These are phyloP conservation scores for Acheta domesticus DNA, from an alignment of 2,888 invertebrate species.

Conservation along the genomic window DNA sequence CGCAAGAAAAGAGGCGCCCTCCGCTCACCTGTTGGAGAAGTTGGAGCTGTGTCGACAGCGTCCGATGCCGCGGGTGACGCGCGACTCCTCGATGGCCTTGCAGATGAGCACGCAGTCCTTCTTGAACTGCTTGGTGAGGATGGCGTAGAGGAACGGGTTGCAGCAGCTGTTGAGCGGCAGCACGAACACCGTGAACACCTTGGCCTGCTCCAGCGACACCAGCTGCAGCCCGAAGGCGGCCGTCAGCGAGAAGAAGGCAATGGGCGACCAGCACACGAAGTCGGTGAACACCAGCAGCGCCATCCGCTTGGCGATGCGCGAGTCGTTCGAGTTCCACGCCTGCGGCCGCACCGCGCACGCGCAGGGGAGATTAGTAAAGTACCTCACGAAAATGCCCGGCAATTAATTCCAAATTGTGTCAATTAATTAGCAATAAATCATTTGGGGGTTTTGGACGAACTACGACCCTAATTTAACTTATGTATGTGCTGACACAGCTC, in stretches of 20 bases:
- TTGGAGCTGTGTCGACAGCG: slow-evolving; percentile 81
- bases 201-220: slow-evolving; percentile 91
- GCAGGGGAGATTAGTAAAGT: no score
- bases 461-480: no score
- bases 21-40: slow-evolving; percentile 64
- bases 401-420: no score
- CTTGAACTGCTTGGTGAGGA: slow-evolving; percentile 95
- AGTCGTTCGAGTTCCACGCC: slow-evolving; percentile 97
- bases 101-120: slow-evolving; percentile 95
- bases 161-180: slow-evolving; percentile 95
- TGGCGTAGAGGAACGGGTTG: slow-evolving; percentile 97
- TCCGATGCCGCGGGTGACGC: slow-evolving; percentile 83
- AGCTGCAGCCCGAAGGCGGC: slow-evolving; percentile 89
- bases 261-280: slow-evolving; percentile 97
- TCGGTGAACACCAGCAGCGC: slow-evolving; percentile 95
- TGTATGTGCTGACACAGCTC: no score
- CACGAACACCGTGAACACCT: slow-evolving; percentile 91
- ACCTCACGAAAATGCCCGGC: no score
- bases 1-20: no score
- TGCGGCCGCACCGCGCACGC: slow-evolving; percentile 49
- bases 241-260: slow-evolving; percentile 91
- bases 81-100: slow-evolving; percentile 91
- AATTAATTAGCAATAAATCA: no score
- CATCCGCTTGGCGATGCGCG: slow-evolving; percentile 94
- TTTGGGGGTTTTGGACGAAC: no score